Base-by-base conservation (phyloP, 2,888 invertebrate species). In the Folsomia manolachei region DNA sequence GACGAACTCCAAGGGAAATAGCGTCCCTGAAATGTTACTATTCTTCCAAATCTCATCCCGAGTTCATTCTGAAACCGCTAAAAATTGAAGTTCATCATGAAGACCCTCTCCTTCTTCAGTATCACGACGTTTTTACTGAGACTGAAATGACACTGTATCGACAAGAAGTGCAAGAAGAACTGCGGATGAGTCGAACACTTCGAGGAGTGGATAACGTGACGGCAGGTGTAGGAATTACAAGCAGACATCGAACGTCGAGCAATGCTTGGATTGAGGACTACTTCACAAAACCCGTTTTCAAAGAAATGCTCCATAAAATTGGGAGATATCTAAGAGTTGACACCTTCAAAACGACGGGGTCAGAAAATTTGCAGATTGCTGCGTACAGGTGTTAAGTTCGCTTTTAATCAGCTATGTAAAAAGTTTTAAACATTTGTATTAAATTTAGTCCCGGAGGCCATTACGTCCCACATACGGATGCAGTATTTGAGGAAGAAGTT, bases 391-490 rank as follows among this genome's bases (percentile, higher is more conserved):
- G 14, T 39, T 9, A 14, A 39, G 14, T 39, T 39, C 14, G 39
- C 4, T 39, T 14, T 39, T 4, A 39, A 14, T 9, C 4, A 14
- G 39, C 14, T 39, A 39, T 39, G 51, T 14, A 60, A 19, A 21
- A 7, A 60, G 19, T 21, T 19, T 11, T n/a, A n/a, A n/a, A n/a
- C n/a, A n/a, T 51, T 51, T 51, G 51, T 25, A 24, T 9, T 63
- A 84, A 85, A 76, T 85, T 85, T 81, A 84, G 85, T 2, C 81
- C 85, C 27, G 85, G 85, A 25, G 85, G 85, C 2, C 85, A 85
- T 73, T 85, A 85, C 79, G 83, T 83, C 39, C 84, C 84, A 14
- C 85, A 85, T 74, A 75, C 79, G 25, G 82, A 82, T 72, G 82
- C 79, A 27, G 63, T 78, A 11, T 74, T 74, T 60, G 76, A 76